These are phyloP conservation scores for Tetrao urogallus DNA, from an alignment of 2,113 vertebrate genomes.

Conservation along the genomic window DNA sequence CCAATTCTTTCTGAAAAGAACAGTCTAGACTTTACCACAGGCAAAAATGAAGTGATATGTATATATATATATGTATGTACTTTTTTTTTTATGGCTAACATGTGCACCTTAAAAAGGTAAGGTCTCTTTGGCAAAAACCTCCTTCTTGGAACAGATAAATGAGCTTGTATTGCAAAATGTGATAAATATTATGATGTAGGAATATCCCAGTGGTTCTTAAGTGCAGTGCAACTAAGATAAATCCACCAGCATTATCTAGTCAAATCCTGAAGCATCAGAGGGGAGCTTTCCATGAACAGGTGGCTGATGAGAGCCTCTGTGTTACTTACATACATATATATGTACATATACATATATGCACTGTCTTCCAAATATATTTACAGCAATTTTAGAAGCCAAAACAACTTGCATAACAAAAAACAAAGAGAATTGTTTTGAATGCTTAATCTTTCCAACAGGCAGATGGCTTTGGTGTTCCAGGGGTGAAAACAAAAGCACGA, in stretches of 20 bases:
- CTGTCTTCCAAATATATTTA: not conserved
- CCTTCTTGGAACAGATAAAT: slow-evolving; percentile 69
- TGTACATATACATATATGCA: not conserved
- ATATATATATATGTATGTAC: not conserved
- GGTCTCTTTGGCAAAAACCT: slow-evolving; percentile 74
- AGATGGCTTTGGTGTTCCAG: not conserved
- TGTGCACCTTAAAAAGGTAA: slow-evolving; percentile 60
- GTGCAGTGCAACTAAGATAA: slow-evolving; percentile 17
- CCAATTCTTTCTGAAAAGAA: slow-evolving; percentile 61
- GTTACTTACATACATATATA: not conserved
- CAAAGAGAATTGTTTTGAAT: not conserved
- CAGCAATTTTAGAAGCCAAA: slow-evolving; percentile 24
- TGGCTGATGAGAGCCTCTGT: not conserved
- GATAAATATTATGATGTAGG: slow-evolving; percentile 60
- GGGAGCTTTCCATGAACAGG: not conserved
- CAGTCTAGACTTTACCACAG: slow-evolving; percentile 54
- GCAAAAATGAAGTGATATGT: slow-evolving; percentile 9
- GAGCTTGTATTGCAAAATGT: slow-evolving; percentile 56
- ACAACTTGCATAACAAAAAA: not conserved
- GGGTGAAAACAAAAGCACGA: not conserved
- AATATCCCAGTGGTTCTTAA: slow-evolving; percentile 47
- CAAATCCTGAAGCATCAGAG: not conserved
- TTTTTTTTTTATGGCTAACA: slow-evolving; percentile 58
- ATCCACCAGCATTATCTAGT: slow-evolving; percentile 33
- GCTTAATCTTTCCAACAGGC: not conserved